Conservation (phyloP, 2,888 invertebrate genomes). For the Sminthurides aquaticus region DNA sequence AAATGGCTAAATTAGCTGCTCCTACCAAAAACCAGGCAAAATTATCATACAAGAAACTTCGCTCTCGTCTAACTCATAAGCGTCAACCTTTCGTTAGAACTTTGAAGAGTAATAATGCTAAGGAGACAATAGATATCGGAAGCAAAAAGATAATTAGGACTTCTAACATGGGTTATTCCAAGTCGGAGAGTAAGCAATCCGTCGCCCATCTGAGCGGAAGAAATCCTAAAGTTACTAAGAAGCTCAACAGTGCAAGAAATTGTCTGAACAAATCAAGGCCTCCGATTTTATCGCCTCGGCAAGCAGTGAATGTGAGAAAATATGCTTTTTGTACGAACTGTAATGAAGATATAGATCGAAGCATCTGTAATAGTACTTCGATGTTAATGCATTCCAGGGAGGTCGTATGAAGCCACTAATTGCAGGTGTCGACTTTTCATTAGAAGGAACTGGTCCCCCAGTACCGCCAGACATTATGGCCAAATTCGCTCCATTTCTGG, state of each 20-base stretch:
- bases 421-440: background rate
- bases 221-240: background rate
- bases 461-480: conserved; percentile 21
- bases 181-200: background rate
- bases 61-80: conserved; percentile 8
- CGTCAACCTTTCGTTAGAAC: conserved; percentile 8
- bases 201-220: background rate
- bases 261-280: background rate
- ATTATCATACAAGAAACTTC: conserved; percentile 6
- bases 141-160: background rate
- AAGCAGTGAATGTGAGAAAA: too few relatives aligned
- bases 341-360: too few relatives aligned
- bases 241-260: too few relatives aligned
- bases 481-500: conserved; percentile 18
- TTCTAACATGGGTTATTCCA: background rate
- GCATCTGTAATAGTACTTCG: too few relatives aligned
- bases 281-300: too few relatives aligned
- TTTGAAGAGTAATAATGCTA: background rate
- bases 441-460: conserved; percentile 14
- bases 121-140: background rate
- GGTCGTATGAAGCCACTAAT: background rate
- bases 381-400: too few relatives aligned
- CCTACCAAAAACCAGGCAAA: background rate
- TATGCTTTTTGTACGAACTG: too few relatives aligned
- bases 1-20: background rate